A percentile compares a stretch with the other conserved stretches of the same genome.
phyloP scores from a whole-genome alignment of 2,888 invertebrate species.

The Tipula lateralis region DNA sequence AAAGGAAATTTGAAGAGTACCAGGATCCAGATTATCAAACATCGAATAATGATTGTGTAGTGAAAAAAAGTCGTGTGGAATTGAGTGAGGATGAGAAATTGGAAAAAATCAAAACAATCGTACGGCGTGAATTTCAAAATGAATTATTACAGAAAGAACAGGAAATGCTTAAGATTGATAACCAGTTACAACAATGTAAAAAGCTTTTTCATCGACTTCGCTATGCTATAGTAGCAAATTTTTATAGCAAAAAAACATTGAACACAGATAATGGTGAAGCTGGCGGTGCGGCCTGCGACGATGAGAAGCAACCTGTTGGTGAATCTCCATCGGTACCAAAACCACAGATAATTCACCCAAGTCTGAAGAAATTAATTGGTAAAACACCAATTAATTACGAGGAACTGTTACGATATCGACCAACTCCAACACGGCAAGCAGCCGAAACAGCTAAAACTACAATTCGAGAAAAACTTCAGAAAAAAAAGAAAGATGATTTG shows the following conservation, averaged over 20 bases:
- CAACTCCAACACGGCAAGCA: slow-evolving; percentile 49
- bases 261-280: slow-evolving; percentile 42
- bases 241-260: slow-evolving; percentile 56
- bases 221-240: slow-evolving; percentile 56
- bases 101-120: slow-evolving; percentile 56
- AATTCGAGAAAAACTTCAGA: slow-evolving; percentile 42
- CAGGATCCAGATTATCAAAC: slow-evolving; percentile 59
- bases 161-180: slow-evolving; percentile 66
- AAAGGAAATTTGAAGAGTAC: slow-evolving; percentile 51
- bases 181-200: slow-evolving; percentile 56
- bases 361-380: slow-evolving; percentile 66
- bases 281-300: slow-evolving; percentile 40
- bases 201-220: slow-evolving; percentile 57
- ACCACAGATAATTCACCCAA: slow-evolving; percentile 65
- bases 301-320: not conserved
- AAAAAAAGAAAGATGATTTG: slow-evolving; percentile 39
- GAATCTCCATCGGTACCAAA: slow-evolving; percentile 36
- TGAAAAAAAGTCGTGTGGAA: not conserved
- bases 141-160: slow-evolving; percentile 65
- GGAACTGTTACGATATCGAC: slow-evolving; percentile 51
- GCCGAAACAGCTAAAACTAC: slow-evolving; percentile 49
- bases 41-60: slow-evolving; percentile 33
- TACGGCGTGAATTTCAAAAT: slow-evolving; percentile 65
- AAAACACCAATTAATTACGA: slow-evolving; percentile 52
- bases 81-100: slow-evolving; percentile 47